Base-by-base conservation (phyloP, 1,140 invertebrate genomes). In the Drosophila ananassae region DNA sequence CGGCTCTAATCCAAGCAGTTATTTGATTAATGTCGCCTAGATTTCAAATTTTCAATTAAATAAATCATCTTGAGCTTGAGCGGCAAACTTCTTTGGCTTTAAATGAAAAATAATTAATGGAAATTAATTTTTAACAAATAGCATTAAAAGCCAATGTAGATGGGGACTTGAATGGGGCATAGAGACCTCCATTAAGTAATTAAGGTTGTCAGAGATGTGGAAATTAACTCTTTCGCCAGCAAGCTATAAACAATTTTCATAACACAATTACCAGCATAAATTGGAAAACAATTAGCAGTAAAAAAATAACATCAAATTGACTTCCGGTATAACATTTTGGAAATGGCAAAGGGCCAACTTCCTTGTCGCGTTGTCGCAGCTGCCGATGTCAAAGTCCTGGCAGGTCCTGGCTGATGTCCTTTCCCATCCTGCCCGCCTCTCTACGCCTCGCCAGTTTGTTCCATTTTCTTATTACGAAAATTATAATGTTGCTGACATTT, bases 241-340 rank as follows among this genome's bases (percentile, higher is more conserved):
- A 10, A 56, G 58, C 22, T 34, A 39, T 12, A 39, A 68, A 69
- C 48, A 63, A 54, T 55, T 56, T 63, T 52, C 32, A 41, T 78
- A 78, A 78, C 59, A 69, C 59, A 56, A 79, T 79, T 79, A 58
- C 12, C 56, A 32, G 22, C 52, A 47, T 44, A 82, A 81, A 79
- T 78, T 78, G 53, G 60, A 71, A 82, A 82, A 83, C 79, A 82
- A 82, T 82, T 83, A 78, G 79, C 69, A 69, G 67, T 69, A 71
- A 71, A 69, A 71, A 44, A 69, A 64, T 67, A 67, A 67, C 63
- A 67, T 64, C 34, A 67, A 67, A 66, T 69, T 68, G 41, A 56
- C 51, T 57, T 32, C 41, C 51, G 44, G 22, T 64, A 10, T 32
- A 50, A 71, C 21, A 63, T 73, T 71, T 73, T 39, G 47, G 21